These are phyloP conservation scores for Tichodroma muraria DNA, from an alignment of 2,113 vertebrate species.

Conservation along the genomic window DNA sequence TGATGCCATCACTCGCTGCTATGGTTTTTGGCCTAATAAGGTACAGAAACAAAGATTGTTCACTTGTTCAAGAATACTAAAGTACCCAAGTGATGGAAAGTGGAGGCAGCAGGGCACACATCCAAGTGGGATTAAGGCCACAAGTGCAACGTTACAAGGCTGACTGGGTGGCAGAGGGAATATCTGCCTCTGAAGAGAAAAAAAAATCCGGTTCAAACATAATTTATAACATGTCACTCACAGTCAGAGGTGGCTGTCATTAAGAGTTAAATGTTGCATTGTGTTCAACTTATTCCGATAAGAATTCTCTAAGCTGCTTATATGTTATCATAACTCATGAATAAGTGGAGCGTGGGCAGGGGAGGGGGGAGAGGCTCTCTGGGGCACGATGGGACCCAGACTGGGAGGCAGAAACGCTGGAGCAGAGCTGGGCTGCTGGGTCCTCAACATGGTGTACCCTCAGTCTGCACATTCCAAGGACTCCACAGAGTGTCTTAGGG, in stretches of 20 bases:
- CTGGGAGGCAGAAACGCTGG: not conserved
- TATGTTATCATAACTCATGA: slow-evolving; percentile 49
- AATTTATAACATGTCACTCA: slow-evolving; percentile 68
- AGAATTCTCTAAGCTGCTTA: slow-evolving; percentile 65
- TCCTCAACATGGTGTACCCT: not conserved
- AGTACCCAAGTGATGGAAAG: slow-evolving; percentile 65
- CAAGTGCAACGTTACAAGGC: slow-evolving; percentile 62
- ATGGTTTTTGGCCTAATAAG: slow-evolving; percentile 76
- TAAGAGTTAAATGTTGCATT: slow-evolving; percentile 55
- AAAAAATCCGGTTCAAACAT: slow-evolving; percentile 55
- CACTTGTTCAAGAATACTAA: slow-evolving; percentile 70
- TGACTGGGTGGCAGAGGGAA: slow-evolving; percentile 62
- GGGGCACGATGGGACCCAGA: not conserved
- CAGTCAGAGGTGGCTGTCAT: slow-evolving; percentile 62
- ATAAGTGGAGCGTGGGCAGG: not conserved
- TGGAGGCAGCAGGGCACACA: slow-evolving; percentile 67
- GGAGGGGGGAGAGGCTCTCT: not conserved
- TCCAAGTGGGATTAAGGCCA: slow-evolving; percentile 76
- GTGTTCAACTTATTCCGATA: slow-evolving; percentile 43
- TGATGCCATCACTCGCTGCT: slow-evolving; percentile 75
- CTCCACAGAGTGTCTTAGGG: not conserved
- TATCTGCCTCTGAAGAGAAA: slow-evolving; percentile 31
- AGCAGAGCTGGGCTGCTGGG: not conserved
- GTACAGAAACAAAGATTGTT: slow-evolving; percentile 80
- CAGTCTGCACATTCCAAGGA: not conserved